Evolutionary conservation across 2,888 invertebrate species (phyloP), one percentile per base, ranked within the genome.

Genomic region (Danaus chrysippus): DNA sequence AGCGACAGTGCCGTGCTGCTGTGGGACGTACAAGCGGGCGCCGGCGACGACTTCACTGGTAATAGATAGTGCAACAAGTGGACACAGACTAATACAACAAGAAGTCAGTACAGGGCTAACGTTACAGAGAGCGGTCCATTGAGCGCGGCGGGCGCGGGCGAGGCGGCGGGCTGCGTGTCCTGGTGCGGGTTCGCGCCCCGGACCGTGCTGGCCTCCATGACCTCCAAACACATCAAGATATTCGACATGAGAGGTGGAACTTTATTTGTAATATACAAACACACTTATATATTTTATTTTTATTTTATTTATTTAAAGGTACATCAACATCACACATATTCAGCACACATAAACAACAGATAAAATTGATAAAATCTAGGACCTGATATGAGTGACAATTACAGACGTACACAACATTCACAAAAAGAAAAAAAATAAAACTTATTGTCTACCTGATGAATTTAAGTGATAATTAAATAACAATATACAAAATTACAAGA

Each of bases 1-100:
- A 95, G 96, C 44, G 98, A 98, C 82, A 94, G 95, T 80, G 97
- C 96, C 63, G 94, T 98, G 49, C 91, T 97, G 9, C 92, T 98
- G 55, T 99, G 98, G 98, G 98, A 99, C 83, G 94, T 96, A 73
- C 74, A 89, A 81, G 71, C 92, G 79, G 80, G 83, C 76, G 62
- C 93, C 9, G 58, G 74, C 3, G 82, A 82, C 6, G 84, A 84
- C 41, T 74, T 74, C 44, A 71, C 69, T 74, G 78, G 86, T 81
- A 69, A 62, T 42, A 54, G 9, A n/a, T 17, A 49, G 10, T 41
- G 9, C 13, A 46, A 15, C n/a, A 15, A 46, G 15, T 15, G 13
- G 15, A 46, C 46, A 46, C 10, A 46, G 9, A 34, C 23, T 1
- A 34, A 34, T 34, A 34, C 6, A 34, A 34, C 8, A 34, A 34